Conservation (phyloP, 2,113 vertebrate species). For the Centropristis striata region DNA sequence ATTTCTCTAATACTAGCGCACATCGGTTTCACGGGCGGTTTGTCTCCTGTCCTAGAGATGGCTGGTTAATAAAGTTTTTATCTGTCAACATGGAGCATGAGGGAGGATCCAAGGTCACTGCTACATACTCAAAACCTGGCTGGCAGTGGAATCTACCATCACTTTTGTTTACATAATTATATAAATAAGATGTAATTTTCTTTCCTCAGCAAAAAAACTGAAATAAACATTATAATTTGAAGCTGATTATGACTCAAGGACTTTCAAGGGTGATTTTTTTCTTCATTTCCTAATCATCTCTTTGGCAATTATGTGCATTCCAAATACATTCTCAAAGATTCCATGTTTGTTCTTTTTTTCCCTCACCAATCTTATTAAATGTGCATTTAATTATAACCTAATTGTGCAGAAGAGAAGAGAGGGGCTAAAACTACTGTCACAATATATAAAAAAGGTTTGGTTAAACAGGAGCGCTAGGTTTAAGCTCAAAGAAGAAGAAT, state of each 20-base stretch:
- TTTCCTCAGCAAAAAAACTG: slow-evolving; percentile 59
- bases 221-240: slow-evolving; percentile 80
- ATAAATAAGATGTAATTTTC: slow-evolving; percentile 78
- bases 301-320: slow-evolving; percentile 78
- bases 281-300: slow-evolving; percentile 73
- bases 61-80: slow-evolving; percentile 82
- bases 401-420: slow-evolving; percentile 54
- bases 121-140: slow-evolving; percentile 54
- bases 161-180: slow-evolving; percentile 81
- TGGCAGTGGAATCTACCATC: slow-evolving; percentile 48
- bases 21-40: slow-evolving; percentile 70
- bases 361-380: slow-evolving; percentile 75
- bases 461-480: slow-evolving; percentile 47
- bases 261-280: slow-evolving; percentile 75
- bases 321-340: slow-evolving; percentile 75
- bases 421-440: slow-evolving; percentile 30
- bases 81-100: slow-evolving; percentile 68
- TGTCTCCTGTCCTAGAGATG: slow-evolving; percentile 66
- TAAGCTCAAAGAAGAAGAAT: slow-evolving; percentile 14
- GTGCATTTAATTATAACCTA: slow-evolving; percentile 79
- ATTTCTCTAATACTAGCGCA: slow-evolving; percentile 72
- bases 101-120: slow-evolving; percentile 78
- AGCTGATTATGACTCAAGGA: slow-evolving; percentile 83
- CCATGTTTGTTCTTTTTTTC: slow-evolving; percentile 61
- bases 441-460: slow-evolving; percentile 46